Evolutionary conservation across 2,113 vertebrate genomes (phyloP).

Genomic region (Ctenodactylus gundi): DNA sequence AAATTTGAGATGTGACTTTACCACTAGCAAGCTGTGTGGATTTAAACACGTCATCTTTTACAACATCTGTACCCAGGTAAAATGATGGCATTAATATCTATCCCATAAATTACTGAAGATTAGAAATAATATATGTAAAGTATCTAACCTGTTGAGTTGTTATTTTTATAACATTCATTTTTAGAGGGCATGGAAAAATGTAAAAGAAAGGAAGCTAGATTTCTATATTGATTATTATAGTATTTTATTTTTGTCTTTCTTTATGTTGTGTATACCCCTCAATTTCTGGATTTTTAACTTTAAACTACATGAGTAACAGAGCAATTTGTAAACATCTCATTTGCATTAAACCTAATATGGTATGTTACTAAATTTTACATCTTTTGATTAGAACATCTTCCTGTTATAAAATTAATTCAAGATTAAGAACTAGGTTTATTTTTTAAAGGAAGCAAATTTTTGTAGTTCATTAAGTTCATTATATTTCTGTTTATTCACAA

Average conservation of each 20-base stretch:
- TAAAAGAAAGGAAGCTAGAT: conserved; percentile 11
- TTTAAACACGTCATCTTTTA: conserved; percentile 13
- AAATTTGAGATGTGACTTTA: background rate
- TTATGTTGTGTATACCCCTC: background rate
- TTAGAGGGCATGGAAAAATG: background rate
- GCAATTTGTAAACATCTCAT: conserved; percentile 7
- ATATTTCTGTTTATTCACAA: background rate
- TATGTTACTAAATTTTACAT: background rate
- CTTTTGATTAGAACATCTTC: conserved; percentile 13
- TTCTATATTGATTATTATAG: conserved; percentile 29
- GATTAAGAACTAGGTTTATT: background rate
- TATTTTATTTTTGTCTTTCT: background rate
- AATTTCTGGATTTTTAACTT: background rate
- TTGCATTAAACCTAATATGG: conserved; percentile 48
- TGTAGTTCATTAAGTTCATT: background rate
- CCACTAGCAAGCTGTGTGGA: background rate
- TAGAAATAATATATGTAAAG: conserved; percentile 48
- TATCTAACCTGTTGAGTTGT: background rate
- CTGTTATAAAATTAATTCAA: conserved; percentile 33
- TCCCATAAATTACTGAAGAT: background rate
- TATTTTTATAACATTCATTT: conserved; percentile 46
- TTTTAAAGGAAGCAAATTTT: conserved; percentile 20
- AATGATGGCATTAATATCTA: conserved; percentile 42
- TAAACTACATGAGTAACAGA: background rate
- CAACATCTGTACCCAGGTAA: background rate